Evolutionary conservation across 1,140 invertebrate species (phyloP).

Genomic region (Caenorhabditis brenneri): DNA sequence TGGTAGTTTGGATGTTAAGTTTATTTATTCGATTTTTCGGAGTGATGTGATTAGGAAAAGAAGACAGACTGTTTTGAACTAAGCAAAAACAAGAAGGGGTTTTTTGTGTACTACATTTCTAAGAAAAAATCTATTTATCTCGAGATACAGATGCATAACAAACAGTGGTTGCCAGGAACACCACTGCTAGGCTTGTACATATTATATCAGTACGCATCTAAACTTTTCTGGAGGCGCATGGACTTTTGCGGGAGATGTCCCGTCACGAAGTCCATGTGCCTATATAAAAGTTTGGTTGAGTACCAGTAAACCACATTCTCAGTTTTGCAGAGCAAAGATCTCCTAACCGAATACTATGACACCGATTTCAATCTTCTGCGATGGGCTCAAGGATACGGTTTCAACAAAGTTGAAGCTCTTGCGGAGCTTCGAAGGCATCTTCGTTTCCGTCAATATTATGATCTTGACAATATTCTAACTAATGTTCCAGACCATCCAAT

Average conservation of each 20-base stretch:
- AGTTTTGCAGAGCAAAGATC: conserved; percentile 40
- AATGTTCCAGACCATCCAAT: conserved; percentile 48
- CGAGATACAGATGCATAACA: too few relatives aligned
- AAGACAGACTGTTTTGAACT: neutral
- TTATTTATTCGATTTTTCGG: neutral
- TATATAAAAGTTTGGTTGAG: too few relatives aligned
- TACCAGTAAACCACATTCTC: too few relatives aligned
- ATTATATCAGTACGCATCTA: too few relatives aligned
- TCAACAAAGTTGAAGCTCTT: conserved; percentile 48
- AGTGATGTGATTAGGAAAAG: neutral
- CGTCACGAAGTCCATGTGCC: too few relatives aligned
- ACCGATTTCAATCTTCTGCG: conserved; percentile 58
- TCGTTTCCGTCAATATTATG: conserved; percentile 54
- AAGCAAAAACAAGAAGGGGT: neutral
- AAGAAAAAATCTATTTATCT: too few relatives aligned
- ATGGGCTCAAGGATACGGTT: conserved; percentile 58
- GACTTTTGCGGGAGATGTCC: too few relatives aligned
- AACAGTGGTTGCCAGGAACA: too few relatives aligned
- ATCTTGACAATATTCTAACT: conserved; percentile 50
- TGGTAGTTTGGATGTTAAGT: neutral
- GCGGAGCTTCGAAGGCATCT: conserved; percentile 52
- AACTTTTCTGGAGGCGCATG: too few relatives aligned
- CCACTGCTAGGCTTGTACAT: too few relatives aligned
- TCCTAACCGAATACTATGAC: conserved; percentile 53
- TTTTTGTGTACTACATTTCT: too few relatives aligned